A percentile compares a stretch with the other conserved stretches of the same genome.
Conservation (phyloP, 2,113 vertebrate genomes). For the Saccopteryx bilineata region DNA sequence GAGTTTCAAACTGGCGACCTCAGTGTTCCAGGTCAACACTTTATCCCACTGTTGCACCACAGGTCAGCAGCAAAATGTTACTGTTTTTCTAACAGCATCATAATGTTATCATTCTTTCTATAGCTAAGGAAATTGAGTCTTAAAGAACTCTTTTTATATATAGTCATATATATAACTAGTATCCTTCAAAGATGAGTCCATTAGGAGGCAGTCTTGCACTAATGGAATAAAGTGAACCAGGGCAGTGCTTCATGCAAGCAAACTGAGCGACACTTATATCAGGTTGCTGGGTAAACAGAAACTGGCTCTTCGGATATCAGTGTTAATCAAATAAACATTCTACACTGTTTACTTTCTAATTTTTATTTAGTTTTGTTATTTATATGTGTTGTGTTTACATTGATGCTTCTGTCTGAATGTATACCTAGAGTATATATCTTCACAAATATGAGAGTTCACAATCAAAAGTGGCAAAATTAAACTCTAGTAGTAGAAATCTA, state of each 20-base stretch:
- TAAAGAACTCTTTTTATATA: too few species aligned
- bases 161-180: background rate
- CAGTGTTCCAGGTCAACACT: too few species aligned
- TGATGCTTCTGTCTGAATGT: background rate
- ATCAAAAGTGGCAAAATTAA: background rate
- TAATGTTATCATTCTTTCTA: background rate
- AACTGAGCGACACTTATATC: background rate
- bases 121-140: background rate
- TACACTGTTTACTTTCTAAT: background rate
- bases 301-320: background rate
- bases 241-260: background rate
- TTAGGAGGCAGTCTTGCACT: background rate
- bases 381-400: background rate
- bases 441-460: background rate
- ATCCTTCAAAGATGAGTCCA: background rate
- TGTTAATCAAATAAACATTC: background rate
- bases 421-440: background rate
- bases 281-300: constrained; percentile 1
- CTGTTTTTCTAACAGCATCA: constrained; percentile 34
- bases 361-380: background rate
- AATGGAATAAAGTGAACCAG: background rate
- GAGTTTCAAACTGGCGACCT: too few species aligned
- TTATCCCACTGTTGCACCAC: too few species aligned
- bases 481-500: background rate
- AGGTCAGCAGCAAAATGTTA: background rate